Evolutionary conservation across 2,113 vertebrate species (phyloP), one percentile per base, ranked within the genome.

Genomic region (Chauna torquata): DNA sequence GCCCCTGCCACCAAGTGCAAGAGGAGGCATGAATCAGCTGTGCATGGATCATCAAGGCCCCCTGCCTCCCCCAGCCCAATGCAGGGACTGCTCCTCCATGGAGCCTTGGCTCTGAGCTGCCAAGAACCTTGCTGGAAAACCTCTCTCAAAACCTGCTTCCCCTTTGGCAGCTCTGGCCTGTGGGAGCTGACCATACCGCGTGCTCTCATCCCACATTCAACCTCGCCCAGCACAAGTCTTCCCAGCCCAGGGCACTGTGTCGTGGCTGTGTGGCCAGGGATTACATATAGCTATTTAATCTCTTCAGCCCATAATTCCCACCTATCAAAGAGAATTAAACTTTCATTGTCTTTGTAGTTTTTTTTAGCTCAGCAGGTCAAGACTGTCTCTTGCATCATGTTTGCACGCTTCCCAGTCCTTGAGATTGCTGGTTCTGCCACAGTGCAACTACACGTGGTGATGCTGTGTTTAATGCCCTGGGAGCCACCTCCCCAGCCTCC

Each of bases 341-440:
- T 84, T 69, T 34, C 50, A 71, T 49, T 75, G 59, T 76, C 65
- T 82, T 95, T 76, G 61, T 44, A 27, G 40, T 23, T 44, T 54
- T 76, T 76, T 71, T 59, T 45, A 92, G 14, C 45, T 95, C 11
- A 2, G 36, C 16, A 12, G n/a, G 45, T 22, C 57, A 72, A 81
- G 47, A 30, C 30, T 0, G 0, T 68, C 24, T 68, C 72, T 49
- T 50, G 50, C 44, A 24, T n/a, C 3, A 3, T 65, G 16, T 47
- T 93, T 55, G 19, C 38, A 38, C 0, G 3, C 47, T 23, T 86
- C 72, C 30, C 62, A 72, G 82, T 38, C 62, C 12, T 55, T 68
- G 68, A 16, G 16, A 38, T 8, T 15, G 20, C n/a, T 38, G 15
- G 15, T 0, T 0, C 38, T 84, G 69, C 47, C 1, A 7, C 24